A percentile compares a stretch with the other conserved stretches of the same genome.
Evolutionary conservation across 53 echinoderm and acorn worm genomes (phyloP).

Genomic region (Luidia sarsii): DNA sequence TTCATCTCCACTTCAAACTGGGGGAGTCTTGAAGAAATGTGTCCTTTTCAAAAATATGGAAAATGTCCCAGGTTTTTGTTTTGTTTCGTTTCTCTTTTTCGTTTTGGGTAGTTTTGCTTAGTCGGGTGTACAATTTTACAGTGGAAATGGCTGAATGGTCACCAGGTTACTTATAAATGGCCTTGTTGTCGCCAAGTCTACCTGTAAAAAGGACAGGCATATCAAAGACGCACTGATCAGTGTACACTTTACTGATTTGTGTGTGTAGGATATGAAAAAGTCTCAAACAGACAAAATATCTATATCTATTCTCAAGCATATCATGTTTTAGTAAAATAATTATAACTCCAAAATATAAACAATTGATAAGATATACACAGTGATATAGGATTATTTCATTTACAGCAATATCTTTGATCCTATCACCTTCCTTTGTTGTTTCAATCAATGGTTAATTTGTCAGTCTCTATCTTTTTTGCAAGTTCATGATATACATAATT

Average conservation of each 20-base stretch:
- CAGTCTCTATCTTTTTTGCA: too few relatives aligned
- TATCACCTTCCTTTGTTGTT: not conserved
- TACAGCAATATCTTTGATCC: slow-evolving; percentile 13
- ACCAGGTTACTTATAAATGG: too few relatives aligned
- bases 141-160: not conserved
- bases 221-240: not conserved
- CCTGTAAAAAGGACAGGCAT: slow-evolving; percentile 30
- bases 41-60: not conserved
- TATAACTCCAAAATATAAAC: slow-evolving; percentile 56
- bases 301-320: slow-evolving; percentile 32
- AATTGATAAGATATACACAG: slow-evolving; percentile 45
- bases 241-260: not conserved
- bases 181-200: too few relatives aligned
- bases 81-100: not conserved
- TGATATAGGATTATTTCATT: slow-evolving; percentile 39
- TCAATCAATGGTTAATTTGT: not conserved
- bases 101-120: not conserved
- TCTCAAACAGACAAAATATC: slow-evolving; percentile 47
- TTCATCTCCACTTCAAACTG: too few relatives aligned
- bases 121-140: not conserved
- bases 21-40: not conserved
- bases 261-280: not conserved
- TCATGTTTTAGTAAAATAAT: slow-evolving; percentile 52
- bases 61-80: not conserved
- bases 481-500: slow-evolving; percentile 32